These are phyloP conservation scores for Micromussa lordhowensis DNA, from an alignment of 92 coral and sea anemone species.

Conservation along the genomic window DNA sequence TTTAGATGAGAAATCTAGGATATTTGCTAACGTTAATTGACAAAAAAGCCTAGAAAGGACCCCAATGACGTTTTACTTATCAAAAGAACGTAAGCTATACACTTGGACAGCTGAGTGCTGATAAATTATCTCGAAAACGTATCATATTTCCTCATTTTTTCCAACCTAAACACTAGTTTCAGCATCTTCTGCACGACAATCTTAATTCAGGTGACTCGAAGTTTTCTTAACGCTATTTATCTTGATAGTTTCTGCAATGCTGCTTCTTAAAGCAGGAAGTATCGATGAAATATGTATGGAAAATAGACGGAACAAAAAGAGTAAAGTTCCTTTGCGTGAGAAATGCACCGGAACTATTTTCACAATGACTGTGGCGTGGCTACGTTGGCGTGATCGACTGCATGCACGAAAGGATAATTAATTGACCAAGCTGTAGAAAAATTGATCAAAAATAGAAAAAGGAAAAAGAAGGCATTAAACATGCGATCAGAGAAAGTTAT, in stretches of 20 bases:
- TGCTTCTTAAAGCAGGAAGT: neutral
- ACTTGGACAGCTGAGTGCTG: neutral
- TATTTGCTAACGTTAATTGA: neutral
- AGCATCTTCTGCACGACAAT: neutral
- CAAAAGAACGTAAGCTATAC: neutral
- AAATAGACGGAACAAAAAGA: neutral
- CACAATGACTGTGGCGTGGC: neutral
- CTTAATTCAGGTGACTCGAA: neutral
- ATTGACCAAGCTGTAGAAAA: neutral
- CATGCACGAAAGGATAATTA: neutral
- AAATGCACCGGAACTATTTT: neutral
- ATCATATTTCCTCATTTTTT: neutral
- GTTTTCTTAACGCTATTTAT: neutral
- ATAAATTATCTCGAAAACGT: neutral
- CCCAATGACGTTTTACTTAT: neutral
- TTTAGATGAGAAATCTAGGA: neutral
- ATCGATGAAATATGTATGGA: slow-evolving; percentile 1
- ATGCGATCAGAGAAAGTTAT: neutral
- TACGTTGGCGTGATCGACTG: neutral
- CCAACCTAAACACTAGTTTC: neutral
- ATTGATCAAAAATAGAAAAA: neutral
- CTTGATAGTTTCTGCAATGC: neutral
- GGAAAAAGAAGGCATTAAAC: neutral
- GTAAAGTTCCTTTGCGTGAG: neutral
- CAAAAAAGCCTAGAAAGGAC: neutral